Evolutionary conservation across 2,888 invertebrate species (phyloP).

Genomic region (Agonopterix alstromeriana): DNA sequence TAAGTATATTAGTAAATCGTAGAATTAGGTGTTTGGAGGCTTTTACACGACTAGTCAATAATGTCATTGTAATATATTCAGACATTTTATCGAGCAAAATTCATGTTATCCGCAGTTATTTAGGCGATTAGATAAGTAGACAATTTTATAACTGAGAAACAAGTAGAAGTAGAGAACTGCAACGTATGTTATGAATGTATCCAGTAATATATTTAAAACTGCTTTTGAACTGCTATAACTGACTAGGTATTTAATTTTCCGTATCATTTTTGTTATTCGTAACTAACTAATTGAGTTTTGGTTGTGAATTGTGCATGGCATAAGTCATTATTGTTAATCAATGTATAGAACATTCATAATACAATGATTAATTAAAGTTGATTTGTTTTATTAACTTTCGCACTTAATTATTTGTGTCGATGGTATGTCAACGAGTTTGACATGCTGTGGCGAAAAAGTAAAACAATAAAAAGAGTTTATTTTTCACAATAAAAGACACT

Average conservation of each 20-base stretch:
- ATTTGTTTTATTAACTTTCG: background rate
- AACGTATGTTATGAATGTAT: conserved; percentile 14
- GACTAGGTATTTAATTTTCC: conserved; percentile 16
- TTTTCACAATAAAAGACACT: too few relatives aligned
- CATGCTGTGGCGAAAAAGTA: too few relatives aligned
- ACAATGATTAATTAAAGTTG: conserved; percentile 25
- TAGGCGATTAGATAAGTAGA: conserved; percentile 38
- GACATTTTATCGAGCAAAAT: conserved; percentile 43
- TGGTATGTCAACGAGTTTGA: too few relatives aligned
- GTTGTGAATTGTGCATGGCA: conserved; percentile 57
- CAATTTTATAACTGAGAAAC: conserved; percentile 54
- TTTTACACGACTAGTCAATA: conserved; percentile 63
- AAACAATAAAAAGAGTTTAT: too few relatives aligned
- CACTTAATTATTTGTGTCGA: background rate
- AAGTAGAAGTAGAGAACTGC: conserved; percentile 36
- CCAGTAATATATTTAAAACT: conserved; percentile 22
- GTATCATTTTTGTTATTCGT: conserved; percentile 3
- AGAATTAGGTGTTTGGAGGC: conserved; percentile 71
- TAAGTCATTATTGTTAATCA: conserved; percentile 40
- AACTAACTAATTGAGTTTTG: conserved; percentile 27
- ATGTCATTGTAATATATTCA: conserved; percentile 61
- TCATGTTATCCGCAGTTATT: conserved; percentile 49
- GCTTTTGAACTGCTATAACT: conserved; percentile 27
- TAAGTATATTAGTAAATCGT: conserved; percentile 42
- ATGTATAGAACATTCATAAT: conserved; percentile 37